These are phyloP conservation scores for Rhynchotus rufescens DNA, from an alignment of 2,797 vertebrate genomes.

Conservation along the genomic window DNA sequence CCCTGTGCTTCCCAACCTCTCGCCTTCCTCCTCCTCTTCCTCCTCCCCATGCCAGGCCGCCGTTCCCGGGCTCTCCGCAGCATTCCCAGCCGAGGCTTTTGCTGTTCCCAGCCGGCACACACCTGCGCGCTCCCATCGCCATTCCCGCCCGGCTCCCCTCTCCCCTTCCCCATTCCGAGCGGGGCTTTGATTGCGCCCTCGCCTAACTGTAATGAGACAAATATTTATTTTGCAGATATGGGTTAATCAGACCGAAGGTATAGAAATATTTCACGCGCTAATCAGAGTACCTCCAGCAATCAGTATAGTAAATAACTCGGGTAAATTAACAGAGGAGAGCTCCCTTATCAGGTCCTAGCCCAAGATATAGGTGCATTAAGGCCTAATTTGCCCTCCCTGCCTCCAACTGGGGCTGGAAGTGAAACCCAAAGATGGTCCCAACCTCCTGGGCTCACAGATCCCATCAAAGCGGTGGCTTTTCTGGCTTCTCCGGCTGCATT, in stretches of 20 bases:
- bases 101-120: too few species aligned
- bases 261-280: constrained; percentile 73
- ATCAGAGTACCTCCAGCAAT: constrained; percentile 78
- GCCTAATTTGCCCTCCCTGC: constrained; percentile 65
- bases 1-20: constrained; percentile 66
- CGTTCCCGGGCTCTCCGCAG: neutral
- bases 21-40: constrained; percentile 48
- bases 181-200: constrained; percentile 69
- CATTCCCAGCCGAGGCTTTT: neutral
- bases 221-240: constrained; percentile 78
- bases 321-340: constrained; percentile 74
- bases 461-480: rapidly evolving
- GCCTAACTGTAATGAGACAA: constrained; percentile 71
- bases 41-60: neutral
- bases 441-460: neutral
- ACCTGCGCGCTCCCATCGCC: neutral
- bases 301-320: constrained; percentile 76
- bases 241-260: constrained; percentile 75
- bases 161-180: constrained; percentile 47
- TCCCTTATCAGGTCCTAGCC: constrained; percentile 68
- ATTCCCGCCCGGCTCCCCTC: constrained; percentile 38
- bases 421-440: neutral
- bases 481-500: neutral
- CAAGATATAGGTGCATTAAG: constrained; percentile 70
- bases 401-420: constrained; percentile 37